phyloP scores from a whole-genome alignment of 2,113 vertebrate genomes.

The Glaucidium brasilianum region DNA sequence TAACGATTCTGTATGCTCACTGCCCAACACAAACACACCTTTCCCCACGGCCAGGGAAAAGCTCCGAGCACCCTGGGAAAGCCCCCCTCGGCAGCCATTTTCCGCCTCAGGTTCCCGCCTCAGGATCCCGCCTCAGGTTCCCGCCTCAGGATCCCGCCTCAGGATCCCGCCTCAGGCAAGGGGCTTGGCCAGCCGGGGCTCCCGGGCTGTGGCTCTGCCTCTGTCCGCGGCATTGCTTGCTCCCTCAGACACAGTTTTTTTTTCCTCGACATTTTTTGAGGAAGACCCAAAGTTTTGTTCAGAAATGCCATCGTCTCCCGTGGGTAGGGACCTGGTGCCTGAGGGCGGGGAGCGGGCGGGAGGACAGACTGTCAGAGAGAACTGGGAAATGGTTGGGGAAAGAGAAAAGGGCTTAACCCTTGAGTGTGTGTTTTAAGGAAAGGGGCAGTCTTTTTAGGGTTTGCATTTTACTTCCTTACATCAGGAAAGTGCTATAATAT shows the following conservation, averaged over 20 bases:
- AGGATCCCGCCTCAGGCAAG: too few relatives aligned
- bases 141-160: too few relatives aligned
- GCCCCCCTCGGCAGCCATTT: accelerated
- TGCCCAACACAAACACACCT: conserved; percentile 55
- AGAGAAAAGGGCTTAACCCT: background rate
- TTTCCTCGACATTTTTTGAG: background rate
- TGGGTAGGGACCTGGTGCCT: background rate
- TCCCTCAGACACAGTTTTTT: accelerated
- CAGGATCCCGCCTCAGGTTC: too few relatives aligned
- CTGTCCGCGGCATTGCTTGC: accelerated
- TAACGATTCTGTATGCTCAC: background rate
- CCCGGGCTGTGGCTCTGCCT: background rate
- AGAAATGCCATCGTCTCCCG: accelerated
- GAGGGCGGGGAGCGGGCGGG: too few relatives aligned
- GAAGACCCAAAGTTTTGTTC: background rate
- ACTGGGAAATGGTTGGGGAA: background rate
- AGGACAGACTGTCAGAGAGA: background rate
- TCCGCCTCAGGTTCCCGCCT: background rate
- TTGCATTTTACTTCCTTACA: background rate
- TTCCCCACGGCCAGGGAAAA: background rate
- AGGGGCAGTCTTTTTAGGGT: background rate
- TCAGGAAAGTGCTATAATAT: background rate
- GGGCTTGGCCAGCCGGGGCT: accelerated
- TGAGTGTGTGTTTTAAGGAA: background rate
- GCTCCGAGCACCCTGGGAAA: accelerated